Conservation (phyloP, 2,113 vertebrate species). For the Lepus europaeus region DNA sequence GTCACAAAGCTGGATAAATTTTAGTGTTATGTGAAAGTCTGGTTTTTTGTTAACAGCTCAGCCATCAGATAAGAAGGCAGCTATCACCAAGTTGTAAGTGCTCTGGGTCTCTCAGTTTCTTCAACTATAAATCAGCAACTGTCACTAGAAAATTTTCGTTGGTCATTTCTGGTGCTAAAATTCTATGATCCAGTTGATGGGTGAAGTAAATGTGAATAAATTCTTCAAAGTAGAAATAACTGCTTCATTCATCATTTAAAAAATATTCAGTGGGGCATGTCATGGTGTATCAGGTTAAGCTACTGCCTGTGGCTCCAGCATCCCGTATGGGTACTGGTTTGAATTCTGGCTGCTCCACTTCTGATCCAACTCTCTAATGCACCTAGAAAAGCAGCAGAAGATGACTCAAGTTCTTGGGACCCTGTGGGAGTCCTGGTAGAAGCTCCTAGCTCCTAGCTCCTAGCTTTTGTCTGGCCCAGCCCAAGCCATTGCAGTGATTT, state of each 20-base stretch:
- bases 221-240: constrained; percentile 32
- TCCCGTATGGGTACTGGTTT: too few relatives aligned
- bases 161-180: neutral
- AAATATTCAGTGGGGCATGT: neutral
- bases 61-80: neutral
- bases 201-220: neutral
- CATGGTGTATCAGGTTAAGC: too few relatives aligned
- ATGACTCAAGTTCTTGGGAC: too few relatives aligned
- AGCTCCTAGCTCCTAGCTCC: too few relatives aligned
- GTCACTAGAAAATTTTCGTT: constrained; percentile 7
- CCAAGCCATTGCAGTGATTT: too few relatives aligned
- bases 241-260: constrained; percentile 6
- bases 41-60: neutral
- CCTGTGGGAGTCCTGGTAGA: too few relatives aligned
- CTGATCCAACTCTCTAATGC: too few relatives aligned
- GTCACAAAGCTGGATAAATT: neutral
- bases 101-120: constrained; percentile 11
- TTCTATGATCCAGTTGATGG: constrained; percentile 7
- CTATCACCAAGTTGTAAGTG: neutral
- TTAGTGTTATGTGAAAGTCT: neutral
- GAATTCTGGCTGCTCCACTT: too few relatives aligned
- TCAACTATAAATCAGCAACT: neutral
- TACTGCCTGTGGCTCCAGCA: too few relatives aligned
- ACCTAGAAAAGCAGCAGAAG: too few relatives aligned
- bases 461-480: too few relatives aligned